phyloP scores from a whole-genome alignment of 2,888 invertebrate species.

The Malthinus seriepunctatus region DNA sequence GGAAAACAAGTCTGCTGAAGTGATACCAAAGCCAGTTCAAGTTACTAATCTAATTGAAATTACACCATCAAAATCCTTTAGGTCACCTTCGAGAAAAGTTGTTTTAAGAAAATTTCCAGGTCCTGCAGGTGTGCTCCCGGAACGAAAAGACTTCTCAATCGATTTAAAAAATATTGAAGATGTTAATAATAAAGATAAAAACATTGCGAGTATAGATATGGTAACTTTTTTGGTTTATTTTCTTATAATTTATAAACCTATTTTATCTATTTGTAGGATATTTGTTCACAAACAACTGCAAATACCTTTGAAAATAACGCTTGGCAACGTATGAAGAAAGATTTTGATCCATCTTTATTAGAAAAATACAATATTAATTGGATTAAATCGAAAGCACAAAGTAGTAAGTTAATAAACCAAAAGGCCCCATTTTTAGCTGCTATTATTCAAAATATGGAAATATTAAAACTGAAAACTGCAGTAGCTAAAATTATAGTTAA shows the following conservation, averaged over 20 bases:
- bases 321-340: slow-evolving; percentile 42
- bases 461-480: slow-evolving; percentile 30
- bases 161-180: slow-evolving; percentile 19
- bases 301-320: slow-evolving; percentile 38
- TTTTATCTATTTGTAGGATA: slow-evolving; percentile 18
- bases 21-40: not conserved
- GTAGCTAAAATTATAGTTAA: slow-evolving; percentile 41
- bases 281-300: slow-evolving; percentile 41
- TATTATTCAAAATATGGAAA: slow-evolving; percentile 41
- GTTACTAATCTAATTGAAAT: not conserved
- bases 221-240: not conserved
- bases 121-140: slow-evolving; percentile 40
- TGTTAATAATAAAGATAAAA: not conserved
- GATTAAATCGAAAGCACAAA: slow-evolving; percentile 41
- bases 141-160: slow-evolving; percentile 20
- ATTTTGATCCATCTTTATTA: slow-evolving; percentile 29
- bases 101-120: slow-evolving; percentile 41
- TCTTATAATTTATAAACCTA: not conserved
- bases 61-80: not conserved
- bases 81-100: slow-evolving; percentile 20
- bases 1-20: not conserved
- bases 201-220: not conserved
- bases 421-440: slow-evolving; percentile 49
- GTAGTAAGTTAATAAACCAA: slow-evolving; percentile 39
- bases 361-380: slow-evolving; percentile 46